phyloP scores from a whole-genome alignment of 2,113 vertebrate species.

The Nematolebias whitei region DNA sequence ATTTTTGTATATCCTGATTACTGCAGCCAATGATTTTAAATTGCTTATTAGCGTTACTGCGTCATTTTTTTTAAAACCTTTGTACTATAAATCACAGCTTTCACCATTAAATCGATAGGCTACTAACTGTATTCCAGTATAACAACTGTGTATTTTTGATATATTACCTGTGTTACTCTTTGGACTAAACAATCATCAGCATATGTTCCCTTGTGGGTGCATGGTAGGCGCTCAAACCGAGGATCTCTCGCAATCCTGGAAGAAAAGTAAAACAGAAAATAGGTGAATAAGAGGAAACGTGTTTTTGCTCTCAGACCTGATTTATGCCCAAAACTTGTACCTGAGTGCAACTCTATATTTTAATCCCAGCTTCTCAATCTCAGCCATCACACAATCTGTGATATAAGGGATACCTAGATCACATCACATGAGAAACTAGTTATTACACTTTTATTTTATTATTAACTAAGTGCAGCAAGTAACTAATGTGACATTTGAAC shows the following conservation, averaged over 20 bases:
- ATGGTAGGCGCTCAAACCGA: conserved; percentile 93
- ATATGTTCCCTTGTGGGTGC: conserved; percentile 94
- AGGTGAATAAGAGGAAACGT: background rate
- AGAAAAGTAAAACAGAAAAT: conserved; percentile 8
- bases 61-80: too few relatives aligned
- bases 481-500: background rate
- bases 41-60: too few relatives aligned
- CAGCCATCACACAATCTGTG: conserved; percentile 98
- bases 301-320: background rate
- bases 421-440: conserved; percentile 30
- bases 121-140: too few relatives aligned
- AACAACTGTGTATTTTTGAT: background rate
- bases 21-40: too few relatives aligned
- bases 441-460: too few relatives aligned
- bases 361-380: conserved; percentile 97
- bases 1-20: background rate
- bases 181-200: conserved; percentile 98
- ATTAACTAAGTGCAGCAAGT: background rate
- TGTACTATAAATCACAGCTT: too few relatives aligned
- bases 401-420: conserved; percentile 93
- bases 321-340: conserved; percentile 70
- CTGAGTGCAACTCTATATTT: conserved; percentile 95
- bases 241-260: conserved; percentile 95
- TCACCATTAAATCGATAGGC: too few relatives aligned
- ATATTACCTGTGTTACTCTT: conserved; percentile 93